Conservation (phyloP, 2,888 invertebrate genomes). For the Carabus problematicus region DNA sequence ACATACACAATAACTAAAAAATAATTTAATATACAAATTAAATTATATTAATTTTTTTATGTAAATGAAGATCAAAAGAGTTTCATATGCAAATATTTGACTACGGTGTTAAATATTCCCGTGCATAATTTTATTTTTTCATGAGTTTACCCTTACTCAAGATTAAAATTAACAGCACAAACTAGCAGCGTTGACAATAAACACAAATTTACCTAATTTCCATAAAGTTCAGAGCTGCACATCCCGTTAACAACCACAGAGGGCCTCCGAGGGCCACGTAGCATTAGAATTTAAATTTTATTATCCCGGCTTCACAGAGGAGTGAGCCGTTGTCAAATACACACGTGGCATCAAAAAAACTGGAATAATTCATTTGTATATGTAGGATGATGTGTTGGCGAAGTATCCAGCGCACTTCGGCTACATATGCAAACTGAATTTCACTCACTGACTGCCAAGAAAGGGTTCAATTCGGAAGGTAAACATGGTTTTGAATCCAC, state of each 20-base stretch:
- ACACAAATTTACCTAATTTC: constrained; percentile 9
- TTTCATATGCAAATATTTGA: too few species aligned
- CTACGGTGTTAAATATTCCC: too few species aligned
- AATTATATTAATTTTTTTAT: too few species aligned
- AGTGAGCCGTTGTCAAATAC: too few species aligned
- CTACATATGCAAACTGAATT: background rate
- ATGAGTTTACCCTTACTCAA: too few species aligned
- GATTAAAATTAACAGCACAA: too few species aligned
- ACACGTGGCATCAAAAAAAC: too few species aligned
- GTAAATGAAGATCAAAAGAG: too few species aligned
- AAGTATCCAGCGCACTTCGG: background rate
- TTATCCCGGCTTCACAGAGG: background rate
- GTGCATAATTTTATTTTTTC: too few species aligned
- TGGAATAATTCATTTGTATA: too few species aligned
- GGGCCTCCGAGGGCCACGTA: background rate
- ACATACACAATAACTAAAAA: too few species aligned
- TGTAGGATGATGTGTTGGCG: background rate
- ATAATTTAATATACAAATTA: too few species aligned
- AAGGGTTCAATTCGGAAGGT: background rate
- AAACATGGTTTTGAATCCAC: background rate
- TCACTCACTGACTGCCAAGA: background rate
- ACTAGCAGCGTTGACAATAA: background rate
- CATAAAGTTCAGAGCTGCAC: background rate
- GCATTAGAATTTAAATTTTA: background rate
- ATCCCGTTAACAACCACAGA: constrained; percentile 7